Percentiles rank a stretch among this genome's conserved stretches.
phyloP scores from a whole-genome alignment of 2,113 vertebrate species.

The Urocynchramus pylzowi region DNA sequence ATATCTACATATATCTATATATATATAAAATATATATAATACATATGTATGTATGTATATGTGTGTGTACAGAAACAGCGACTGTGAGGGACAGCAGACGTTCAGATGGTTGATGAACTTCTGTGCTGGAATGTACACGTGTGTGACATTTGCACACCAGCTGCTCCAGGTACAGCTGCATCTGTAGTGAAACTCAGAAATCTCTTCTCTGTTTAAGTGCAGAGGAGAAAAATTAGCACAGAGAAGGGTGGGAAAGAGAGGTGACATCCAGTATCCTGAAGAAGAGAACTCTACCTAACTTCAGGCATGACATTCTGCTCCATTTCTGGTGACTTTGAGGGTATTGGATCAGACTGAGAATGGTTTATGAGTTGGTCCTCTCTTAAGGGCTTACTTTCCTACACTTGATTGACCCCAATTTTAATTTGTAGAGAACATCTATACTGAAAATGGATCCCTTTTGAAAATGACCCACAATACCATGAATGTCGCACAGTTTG shows the following conservation, averaged over 20 bases:
- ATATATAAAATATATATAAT: no score
- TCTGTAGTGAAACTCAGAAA: background rate
- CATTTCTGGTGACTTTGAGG: background rate
- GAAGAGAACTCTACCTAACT: background rate
- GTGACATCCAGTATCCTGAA: background rate
- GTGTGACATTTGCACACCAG: background rate
- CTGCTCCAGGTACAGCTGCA: background rate
- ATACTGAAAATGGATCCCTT: background rate
- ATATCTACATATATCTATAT: background rate
- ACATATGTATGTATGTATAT: accelerated
- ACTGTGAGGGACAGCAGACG: background rate
- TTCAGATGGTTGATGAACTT: background rate
- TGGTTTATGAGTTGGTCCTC: background rate
- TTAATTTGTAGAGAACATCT: background rate
- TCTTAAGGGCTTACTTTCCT: background rate
- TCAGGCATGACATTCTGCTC: accelerated
- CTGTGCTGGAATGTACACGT: background rate
- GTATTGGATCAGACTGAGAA: background rate
- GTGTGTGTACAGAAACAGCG: background rate
- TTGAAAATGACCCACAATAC: background rate
- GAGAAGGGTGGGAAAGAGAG: background rate
- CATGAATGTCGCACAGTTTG: accelerated
- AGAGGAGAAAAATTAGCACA: background rate
- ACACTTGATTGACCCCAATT: background rate
- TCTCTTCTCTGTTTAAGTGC: background rate